Base-by-base conservation (phyloP, 2,888 invertebrate genomes). In the Acronicta psi region DNA sequence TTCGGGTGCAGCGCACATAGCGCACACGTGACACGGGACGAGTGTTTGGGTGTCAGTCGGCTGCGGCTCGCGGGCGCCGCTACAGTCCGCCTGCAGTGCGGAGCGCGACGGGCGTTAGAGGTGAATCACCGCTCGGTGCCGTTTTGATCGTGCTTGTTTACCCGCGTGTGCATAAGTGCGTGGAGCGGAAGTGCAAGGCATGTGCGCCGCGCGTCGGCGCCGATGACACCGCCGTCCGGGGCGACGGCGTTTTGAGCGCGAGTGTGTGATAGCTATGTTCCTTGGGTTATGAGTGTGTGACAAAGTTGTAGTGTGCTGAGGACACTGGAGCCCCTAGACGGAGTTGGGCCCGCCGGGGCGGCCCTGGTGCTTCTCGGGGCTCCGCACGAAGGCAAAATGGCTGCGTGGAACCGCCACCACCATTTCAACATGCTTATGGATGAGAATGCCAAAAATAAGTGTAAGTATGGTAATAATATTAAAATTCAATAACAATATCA, bases 391-490 rank as follows among this genome's bases (percentile, higher is more conserved):
- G 95, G 95, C 94, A 95, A 95, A 92, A 96, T 96, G 96, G 96
- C 96, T 86, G 94, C 94, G 94, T 96, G 96, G 96, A 96, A 96
- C 89, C 96, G 96, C 93, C 96, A 96, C 94, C 96, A 96, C 92
- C 96, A 96, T 91, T 95, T 96, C 91, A 93, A 90, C 88, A 95
- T 96, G 95, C 95, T 96, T 86, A 95, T 96, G 95, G 96, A 96
- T 79, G 94, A 94, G 89, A 96, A 96, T 93, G 95, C 95, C 87
- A 96, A 96, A 93, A 95, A 95, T 83, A 96, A 96, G 95, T 93
- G 96, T 96, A 89, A 95, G 96, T 95, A 79, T 51, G 34, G 29
- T 45, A 16, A 40, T 16, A 20, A 37, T 13, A 41, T 23, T 25
- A 5, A 34, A 36, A 34, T 36, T 37, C n/a, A 10, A 7, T 20